phyloP scores from a whole-genome alignment of 2,888 invertebrate genomes.

The Netelia fuscicornis region DNA sequence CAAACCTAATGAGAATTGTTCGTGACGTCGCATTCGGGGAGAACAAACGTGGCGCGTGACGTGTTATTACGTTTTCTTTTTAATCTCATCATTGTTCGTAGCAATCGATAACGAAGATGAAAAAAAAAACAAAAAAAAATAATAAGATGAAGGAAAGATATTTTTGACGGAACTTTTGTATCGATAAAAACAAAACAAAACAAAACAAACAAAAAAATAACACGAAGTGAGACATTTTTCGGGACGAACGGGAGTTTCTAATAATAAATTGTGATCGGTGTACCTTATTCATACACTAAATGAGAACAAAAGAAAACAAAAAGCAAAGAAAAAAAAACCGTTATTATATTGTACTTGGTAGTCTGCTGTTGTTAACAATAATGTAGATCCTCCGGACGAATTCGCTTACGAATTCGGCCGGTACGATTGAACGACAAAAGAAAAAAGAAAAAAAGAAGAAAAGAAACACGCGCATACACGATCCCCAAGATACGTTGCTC shows the following conservation, averaged over 20 bases:
- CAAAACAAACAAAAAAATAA: constrained; percentile 55
- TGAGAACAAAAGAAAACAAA: constrained; percentile 60
- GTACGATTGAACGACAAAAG: constrained; percentile 54
- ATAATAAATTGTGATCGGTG: constrained; percentile 79
- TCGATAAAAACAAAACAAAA: constrained; percentile 65
- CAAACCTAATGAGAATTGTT: background rate
- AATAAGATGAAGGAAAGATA: constrained; percentile 73
- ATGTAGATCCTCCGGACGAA: constrained; percentile 69
- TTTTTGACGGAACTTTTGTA: constrained; percentile 81
- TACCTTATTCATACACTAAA: constrained; percentile 75
- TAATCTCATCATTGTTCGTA: constrained; percentile 52
- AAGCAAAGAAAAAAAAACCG: constrained; percentile 58
- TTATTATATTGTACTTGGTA: constrained; percentile 76
- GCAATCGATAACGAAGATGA: constrained; percentile 71
- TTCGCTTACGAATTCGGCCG: constrained; percentile 68
- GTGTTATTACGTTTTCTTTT: background rate
- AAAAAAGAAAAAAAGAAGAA: background rate
- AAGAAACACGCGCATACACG: constrained; percentile 20
- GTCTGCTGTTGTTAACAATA: constrained; percentile 82
- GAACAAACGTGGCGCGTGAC: background rate
- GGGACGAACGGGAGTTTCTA: constrained; percentile 69
- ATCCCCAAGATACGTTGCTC: constrained; percentile 53
- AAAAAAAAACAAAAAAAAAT: constrained; percentile 34
- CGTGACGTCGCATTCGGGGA: background rate
- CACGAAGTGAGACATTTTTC: constrained; percentile 72